Evolutionary conservation across 2,797 vertebrate genomes (phyloP).

Genomic region (Gallinago solitaria): DNA sequence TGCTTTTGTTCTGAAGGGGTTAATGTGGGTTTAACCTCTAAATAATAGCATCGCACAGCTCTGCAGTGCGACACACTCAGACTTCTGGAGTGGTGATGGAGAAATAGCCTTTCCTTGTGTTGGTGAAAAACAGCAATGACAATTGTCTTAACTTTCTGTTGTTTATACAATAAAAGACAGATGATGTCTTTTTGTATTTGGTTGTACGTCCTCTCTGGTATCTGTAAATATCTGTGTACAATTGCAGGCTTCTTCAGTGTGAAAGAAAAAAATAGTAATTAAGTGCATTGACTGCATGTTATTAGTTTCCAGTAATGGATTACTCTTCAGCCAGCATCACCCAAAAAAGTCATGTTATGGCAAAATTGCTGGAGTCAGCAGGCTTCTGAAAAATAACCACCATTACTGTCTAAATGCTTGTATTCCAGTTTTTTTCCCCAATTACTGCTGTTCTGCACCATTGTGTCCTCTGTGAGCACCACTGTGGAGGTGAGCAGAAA

Average conservation of each 20-base stretch:
- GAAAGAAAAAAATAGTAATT: neutral
- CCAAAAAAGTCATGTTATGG: neutral
- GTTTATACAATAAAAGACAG: neutral
- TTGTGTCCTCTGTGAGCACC: neutral
- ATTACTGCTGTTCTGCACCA: neutral
- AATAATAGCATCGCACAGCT: neutral
- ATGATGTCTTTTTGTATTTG: neutral
- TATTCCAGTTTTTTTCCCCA: slow-evolving; percentile 22
- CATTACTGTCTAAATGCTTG: neutral
- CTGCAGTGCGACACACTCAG: neutral
- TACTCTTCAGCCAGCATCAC: neutral
- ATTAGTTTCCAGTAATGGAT: neutral
- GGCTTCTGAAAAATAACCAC: neutral
- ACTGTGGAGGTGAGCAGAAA: neutral
- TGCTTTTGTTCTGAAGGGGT: neutral
- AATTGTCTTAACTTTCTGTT: neutral
- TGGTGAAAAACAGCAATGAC: neutral
- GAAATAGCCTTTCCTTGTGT: neutral
- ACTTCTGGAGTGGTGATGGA: neutral
- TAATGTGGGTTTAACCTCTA: neutral
- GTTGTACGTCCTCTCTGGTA: neutral
- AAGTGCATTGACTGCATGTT: neutral
- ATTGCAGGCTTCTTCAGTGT: neutral
- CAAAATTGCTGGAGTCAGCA: neutral
- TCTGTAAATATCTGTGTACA: neutral